Base-by-base conservation (phyloP, 2,888 invertebrate genomes). In the Sturmia bella region DNA sequence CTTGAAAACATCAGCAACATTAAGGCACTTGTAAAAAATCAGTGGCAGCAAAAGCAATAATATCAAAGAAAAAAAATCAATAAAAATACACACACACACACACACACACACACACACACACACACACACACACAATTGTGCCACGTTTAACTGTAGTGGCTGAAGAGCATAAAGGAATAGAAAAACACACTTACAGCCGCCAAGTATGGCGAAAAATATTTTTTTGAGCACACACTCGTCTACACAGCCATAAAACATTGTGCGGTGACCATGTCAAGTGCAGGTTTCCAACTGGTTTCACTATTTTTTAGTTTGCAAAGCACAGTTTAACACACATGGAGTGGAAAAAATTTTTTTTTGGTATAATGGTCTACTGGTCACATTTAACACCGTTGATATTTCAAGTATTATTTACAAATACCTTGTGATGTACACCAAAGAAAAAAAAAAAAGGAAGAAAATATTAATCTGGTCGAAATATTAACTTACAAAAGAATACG, bases 191-290 rank as follows among this genome's bases (percentile, higher is more conserved):
- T 64, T 17, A 56, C 21, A 56, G 41, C 24, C 41, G 24, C n/a
- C 21, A 24, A 43, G 19, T 37, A 54, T 15, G 11, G 27, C 15
- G 41, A 63, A 19, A 32, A 32, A 32, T 32, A 1, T 32, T n/a
- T n/a, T n/a, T n/a, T n/a, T n/a, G n/a, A 13, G 17, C 15, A 17
- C 15, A 70, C 50, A 52, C n/a, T 13, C 43, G 9, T 24, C 3
- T 37, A 32, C 11, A 56, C 24, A 59, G 52, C 54, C 59, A 39
- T 64, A 48, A 45, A 41, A 52, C 52, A 66, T 61, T 63, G 63
- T 70, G 63, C 78, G 69, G 69, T 78, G 82, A 74, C 73, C 64
- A 74, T 74, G 82, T 78, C 74, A 82, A 74, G 64, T 78, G 64
- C 78, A 78, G 77, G 64, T 78, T 78, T 82, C 74, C 64, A 74